Conservation (phyloP, 2,113 vertebrate species). For the Nothobranchius furzeri region DNA sequence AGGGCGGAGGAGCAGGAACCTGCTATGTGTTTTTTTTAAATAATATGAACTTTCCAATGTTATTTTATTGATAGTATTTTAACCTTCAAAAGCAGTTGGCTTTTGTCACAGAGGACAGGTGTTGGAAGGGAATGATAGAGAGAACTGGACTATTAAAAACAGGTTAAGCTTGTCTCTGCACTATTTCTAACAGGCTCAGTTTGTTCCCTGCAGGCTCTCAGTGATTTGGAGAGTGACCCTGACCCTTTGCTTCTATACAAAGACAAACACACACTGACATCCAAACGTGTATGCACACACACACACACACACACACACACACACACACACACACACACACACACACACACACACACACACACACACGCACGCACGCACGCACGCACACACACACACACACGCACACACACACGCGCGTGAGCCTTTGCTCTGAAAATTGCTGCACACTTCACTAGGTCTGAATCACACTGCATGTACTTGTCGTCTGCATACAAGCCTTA, state of each 20-base stretch:
- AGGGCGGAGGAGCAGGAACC: too few species aligned
- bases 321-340: conserved; percentile 1
- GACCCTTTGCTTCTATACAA: conserved; percentile 55
- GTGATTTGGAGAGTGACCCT: conserved; percentile 64
- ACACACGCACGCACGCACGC: conserved; percentile 15
- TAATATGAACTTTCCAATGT: conserved; percentile 51
- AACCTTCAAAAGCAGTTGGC: conserved; percentile 64
- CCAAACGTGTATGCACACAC: background rate
- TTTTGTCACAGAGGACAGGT: conserved; percentile 58
- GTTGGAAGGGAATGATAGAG: conserved; percentile 53
- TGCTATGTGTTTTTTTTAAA: conserved; percentile 24
- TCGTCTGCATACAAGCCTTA: conserved; percentile 56
- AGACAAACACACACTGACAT: conserved; percentile 7
- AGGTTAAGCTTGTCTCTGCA: conserved; percentile 72
- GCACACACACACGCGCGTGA: conserved; percentile 16
- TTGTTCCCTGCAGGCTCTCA: conserved; percentile 57
- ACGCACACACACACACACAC: conserved; percentile 6
- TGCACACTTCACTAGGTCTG: conserved; percentile 54
- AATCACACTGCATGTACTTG: conserved; percentile 70
- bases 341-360: conserved; percentile 5
- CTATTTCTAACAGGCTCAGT: conserved; percentile 68
- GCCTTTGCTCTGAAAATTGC: conserved; percentile 52
- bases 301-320: conserved; percentile 20
- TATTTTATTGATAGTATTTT: conserved; percentile 66
- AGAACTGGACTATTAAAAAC: conserved; percentile 69